Conservation (phyloP, 2,797 vertebrate genomes). For the Podarcis siculus region DNA sequence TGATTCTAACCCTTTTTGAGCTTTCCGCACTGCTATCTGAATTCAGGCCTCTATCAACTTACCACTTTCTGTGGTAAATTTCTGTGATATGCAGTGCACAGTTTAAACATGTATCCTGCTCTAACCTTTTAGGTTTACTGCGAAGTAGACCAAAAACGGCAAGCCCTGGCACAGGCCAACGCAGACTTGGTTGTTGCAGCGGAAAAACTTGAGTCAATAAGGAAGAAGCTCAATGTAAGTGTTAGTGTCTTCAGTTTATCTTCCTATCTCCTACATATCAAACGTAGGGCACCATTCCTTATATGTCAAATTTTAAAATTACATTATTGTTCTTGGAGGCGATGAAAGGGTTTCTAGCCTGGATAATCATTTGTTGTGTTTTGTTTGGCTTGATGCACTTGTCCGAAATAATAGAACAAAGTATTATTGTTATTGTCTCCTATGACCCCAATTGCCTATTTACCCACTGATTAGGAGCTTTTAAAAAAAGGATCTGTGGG, state of each 20-base stretch:
- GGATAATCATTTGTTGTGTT: constrained; percentile 26
- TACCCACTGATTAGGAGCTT: neutral
- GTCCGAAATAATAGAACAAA: neutral
- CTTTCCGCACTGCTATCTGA: too few species aligned
- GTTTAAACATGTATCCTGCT: neutral
- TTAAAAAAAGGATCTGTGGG: neutral
- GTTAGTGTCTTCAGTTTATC: neutral
- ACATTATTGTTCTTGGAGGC: neutral
- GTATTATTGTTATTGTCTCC: neutral
- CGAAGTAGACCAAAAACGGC: constrained; percentile 81
- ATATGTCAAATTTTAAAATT: constrained; percentile 24
- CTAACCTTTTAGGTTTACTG: constrained; percentile 71
- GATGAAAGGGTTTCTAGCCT: neutral
- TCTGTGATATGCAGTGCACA: too few species aligned
- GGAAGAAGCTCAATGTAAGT: constrained; percentile 80
- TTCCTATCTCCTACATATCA: neutral
- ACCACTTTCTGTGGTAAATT: too few species aligned
- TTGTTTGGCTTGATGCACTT: neutral
- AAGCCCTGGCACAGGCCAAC: constrained; percentile 81
- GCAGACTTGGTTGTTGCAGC: constrained; percentile 81
- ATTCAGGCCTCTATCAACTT: too few species aligned
- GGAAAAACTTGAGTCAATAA: constrained; percentile 80
- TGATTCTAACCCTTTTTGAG: too few species aligned
- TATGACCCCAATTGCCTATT: neutral
- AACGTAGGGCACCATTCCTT: constrained; percentile 5